Conservation (phyloP, 2,113 vertebrate species). For the Leptodactylus fuscus region DNA sequence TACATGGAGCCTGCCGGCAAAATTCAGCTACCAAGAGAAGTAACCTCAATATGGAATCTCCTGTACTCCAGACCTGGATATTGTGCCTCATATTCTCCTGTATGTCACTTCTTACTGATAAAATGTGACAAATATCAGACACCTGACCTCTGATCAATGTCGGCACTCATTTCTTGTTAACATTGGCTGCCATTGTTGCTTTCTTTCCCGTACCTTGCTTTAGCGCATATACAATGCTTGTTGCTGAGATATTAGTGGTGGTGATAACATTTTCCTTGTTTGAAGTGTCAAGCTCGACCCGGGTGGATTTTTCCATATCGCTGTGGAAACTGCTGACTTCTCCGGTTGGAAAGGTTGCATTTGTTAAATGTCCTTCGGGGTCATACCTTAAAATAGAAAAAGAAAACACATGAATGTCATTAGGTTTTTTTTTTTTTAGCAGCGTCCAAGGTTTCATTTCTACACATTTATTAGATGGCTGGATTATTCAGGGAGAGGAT, state of each 20-base stretch:
- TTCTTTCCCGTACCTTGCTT: slow-evolving; percentile 82
- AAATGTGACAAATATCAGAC: not conserved
- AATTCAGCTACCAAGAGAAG: no score
- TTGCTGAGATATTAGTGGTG: slow-evolving; percentile 91
- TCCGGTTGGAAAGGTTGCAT: slow-evolving; percentile 90
- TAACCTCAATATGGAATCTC: not conserved
- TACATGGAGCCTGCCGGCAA: no score
- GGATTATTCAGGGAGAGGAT: not conserved
- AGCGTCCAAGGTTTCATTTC: not conserved
- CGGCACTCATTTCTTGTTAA: not conserved
- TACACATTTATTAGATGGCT: not conserved
- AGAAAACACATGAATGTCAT: slow-evolving; percentile 40
- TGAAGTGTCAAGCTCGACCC: slow-evolving; percentile 88
- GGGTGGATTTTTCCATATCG: slow-evolving; percentile 87
- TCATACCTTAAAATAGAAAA: slow-evolving; percentile 82
- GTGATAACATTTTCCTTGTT: slow-evolving; percentile 90
- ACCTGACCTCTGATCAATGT: not conserved
- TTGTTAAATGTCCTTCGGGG: slow-evolving; percentile 88
- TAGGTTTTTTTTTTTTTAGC: not conserved
- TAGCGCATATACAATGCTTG: slow-evolving; percentile 90
- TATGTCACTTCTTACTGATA: not conserved
- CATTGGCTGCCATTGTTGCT: not conserved
- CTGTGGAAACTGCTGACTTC: slow-evolving; percentile 93
- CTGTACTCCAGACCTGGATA: not conserved
- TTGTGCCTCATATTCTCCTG: not conserved